Conservation (phyloP, 2,113 vertebrate species). For the Okapia johnstoni region DNA sequence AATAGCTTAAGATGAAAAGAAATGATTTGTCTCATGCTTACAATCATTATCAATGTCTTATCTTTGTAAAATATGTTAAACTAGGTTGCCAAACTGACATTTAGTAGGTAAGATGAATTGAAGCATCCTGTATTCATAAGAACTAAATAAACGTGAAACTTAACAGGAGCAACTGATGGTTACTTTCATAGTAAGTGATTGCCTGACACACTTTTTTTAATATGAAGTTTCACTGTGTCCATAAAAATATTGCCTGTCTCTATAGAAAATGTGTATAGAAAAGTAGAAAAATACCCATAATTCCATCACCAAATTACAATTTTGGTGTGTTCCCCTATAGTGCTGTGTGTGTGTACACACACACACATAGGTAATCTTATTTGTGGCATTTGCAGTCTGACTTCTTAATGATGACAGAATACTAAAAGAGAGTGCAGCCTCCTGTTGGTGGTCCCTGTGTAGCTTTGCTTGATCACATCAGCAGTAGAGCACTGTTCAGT, state of each 20-base stretch:
- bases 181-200: slow-evolving; percentile 31
- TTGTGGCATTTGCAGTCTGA: slow-evolving; percentile 16
- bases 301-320: not conserved
- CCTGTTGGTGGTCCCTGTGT: not conserved
- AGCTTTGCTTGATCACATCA: not conserved
- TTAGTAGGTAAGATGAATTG: slow-evolving; percentile 15
- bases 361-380: not conserved
- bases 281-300: not conserved
- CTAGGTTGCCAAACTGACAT: not conserved
- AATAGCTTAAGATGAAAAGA: slow-evolving; percentile 33
- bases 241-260: not conserved
- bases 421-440: not conserved
- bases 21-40: slow-evolving; percentile 27
- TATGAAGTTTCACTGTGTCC: not conserved
- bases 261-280: not conserved
- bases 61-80: slow-evolving; percentile 30
- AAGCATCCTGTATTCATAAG: not conserved
- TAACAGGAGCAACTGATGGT: not conserved
- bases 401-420: slow-evolving; percentile 9
- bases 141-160: not conserved
- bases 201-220: not conserved
- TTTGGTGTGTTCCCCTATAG: not conserved
- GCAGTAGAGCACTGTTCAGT: not conserved
- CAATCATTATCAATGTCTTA: not conserved
- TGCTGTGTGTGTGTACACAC: not conserved